Conservation (phyloP, 1,140 invertebrate species). For the Drosophila dunni region DNA sequence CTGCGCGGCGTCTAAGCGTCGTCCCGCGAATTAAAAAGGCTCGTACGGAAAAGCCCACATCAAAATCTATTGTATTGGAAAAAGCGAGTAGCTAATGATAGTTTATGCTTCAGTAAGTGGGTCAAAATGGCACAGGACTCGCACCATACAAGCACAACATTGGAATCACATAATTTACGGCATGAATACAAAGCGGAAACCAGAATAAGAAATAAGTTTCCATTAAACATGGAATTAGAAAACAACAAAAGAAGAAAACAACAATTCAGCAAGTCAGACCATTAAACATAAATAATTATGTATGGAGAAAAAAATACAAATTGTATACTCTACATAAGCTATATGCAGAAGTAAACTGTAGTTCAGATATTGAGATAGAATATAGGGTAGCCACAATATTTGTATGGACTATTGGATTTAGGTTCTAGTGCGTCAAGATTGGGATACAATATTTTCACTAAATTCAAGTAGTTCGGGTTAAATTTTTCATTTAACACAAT, state of each 20-base stretch:
- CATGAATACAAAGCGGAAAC: constrained; percentile 26
- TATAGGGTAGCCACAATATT: too few species aligned
- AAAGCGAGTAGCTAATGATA: constrained; percentile 54
- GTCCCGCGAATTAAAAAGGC: not conserved
- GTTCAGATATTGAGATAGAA: too few species aligned
- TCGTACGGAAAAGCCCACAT: constrained; percentile 4
- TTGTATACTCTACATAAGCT: constrained; percentile 17
- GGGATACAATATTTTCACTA: too few species aligned
- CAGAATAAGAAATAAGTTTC: constrained; percentile 19
- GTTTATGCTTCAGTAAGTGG: constrained; percentile 69
- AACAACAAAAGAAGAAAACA: constrained; percentile 15
- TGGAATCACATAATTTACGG: constrained; percentile 23
- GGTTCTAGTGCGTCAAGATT: too few species aligned
- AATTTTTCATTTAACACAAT: too few species aligned
- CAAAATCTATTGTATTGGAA: constrained; percentile 21
- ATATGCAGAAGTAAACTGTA: too few species aligned
- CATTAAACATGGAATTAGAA: constrained; percentile 22
- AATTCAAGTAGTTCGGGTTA: too few species aligned
- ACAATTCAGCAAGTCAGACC: constrained; percentile 12
- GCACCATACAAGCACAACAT: constrained; percentile 10
- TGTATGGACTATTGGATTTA: too few species aligned
- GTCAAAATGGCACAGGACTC: constrained; percentile 62
- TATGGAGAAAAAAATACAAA: not conserved
- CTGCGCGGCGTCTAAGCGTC: not conserved
- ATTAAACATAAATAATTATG: constrained; percentile 30